phyloP scores from a whole-genome alignment of 2,797 vertebrate species.

The Botia almorhae region DNA sequence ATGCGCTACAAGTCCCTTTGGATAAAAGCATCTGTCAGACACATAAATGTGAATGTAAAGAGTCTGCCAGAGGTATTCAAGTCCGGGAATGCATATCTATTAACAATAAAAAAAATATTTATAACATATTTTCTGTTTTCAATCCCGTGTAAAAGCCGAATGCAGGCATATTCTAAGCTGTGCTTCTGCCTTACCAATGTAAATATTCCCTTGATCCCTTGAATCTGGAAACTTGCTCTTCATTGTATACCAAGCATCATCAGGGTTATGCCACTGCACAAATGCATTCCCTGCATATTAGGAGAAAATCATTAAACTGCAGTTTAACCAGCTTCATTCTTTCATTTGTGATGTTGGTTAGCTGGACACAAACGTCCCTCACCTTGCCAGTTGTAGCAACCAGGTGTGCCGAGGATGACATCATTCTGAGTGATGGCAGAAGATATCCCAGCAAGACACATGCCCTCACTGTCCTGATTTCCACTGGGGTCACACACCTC shows the following conservation, averaged over 20 bases:
- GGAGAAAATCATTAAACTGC: neutral
- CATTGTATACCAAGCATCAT: neutral
- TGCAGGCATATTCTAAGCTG: neutral
- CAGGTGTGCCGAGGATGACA: slow-evolving; percentile 85
- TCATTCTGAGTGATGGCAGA: slow-evolving; percentile 80
- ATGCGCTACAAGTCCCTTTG: neutral
- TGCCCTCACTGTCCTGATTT: slow-evolving; percentile 76
- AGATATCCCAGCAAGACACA: slow-evolving; percentile 91
- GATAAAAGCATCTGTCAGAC: neutral
- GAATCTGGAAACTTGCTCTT: slow-evolving; percentile 11
- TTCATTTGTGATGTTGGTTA: neutral
- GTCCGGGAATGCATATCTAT: neutral
- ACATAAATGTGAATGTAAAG: no score
- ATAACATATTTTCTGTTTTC: neutral
- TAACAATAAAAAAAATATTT: no score
- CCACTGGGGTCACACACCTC: slow-evolving; percentile 86
- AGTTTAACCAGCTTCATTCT: neutral
- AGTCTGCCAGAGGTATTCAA: neutral
- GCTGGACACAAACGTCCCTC: neutral
- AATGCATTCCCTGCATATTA: slow-evolving; percentile 2
- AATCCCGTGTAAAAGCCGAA: neutral
- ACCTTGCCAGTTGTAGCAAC: slow-evolving; percentile 93
- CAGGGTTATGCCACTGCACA: slow-evolving; percentile 17
- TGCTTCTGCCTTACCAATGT: slow-evolving; percentile 78
- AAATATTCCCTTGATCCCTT: slow-evolving; percentile 27